phyloP scores from a whole-genome alignment of 2,113 vertebrate species.

The Ictidomys tridecemlineatus region DNA sequence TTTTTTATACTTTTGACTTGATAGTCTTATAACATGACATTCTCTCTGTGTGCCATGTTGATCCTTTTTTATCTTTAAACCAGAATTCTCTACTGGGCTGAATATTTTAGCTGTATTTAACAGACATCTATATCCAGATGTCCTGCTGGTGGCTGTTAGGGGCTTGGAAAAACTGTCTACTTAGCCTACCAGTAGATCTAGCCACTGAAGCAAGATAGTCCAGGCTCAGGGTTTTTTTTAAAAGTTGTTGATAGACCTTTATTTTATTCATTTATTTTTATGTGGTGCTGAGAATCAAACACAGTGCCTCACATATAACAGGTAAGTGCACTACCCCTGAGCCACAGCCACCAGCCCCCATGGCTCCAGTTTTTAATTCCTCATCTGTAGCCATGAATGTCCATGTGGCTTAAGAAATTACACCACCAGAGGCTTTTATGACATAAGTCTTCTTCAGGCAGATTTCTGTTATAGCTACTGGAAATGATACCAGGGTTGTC shows the following conservation, averaged over 20 bases:
- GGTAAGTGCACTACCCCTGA: no score
- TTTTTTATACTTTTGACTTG: background rate
- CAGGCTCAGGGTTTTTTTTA: no score
- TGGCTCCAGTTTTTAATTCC: background rate
- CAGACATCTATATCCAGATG: background rate
- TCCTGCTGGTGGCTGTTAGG: background rate
- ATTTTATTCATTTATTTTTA: no score
- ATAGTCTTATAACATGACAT: background rate
- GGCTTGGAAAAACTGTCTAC: background rate
- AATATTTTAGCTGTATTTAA: background rate
- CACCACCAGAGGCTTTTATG: background rate
- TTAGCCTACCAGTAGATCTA: no score
- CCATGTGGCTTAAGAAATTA: background rate
- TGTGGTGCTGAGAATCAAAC: no score
- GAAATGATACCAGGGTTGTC: background rate
- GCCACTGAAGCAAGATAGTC: fast-evolving
- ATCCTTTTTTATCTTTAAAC: background rate
- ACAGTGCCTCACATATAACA: no score
- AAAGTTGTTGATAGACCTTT: no score
- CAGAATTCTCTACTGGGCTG: background rate
- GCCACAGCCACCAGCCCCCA: no score
- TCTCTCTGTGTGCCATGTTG: background rate
- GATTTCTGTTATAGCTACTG: background rate
- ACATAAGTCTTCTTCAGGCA: background rate
- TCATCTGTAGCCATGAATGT: background rate